Percentiles rank a stretch among this genome's conserved stretches.
Evolutionary conservation across 2,797 vertebrate genomes (phyloP).

Genomic region (Eptatretus atami): DNA sequence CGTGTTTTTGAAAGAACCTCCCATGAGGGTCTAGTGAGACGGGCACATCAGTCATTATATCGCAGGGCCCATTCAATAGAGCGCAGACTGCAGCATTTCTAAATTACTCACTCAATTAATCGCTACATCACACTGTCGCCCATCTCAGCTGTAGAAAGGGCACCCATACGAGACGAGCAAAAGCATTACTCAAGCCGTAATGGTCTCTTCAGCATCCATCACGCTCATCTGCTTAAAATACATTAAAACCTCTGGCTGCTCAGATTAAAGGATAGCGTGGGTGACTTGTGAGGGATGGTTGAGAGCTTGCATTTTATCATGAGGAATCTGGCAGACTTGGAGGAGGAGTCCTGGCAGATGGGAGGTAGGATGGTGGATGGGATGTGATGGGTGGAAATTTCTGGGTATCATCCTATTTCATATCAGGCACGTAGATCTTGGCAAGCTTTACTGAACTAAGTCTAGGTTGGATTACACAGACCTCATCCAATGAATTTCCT

Average conservation of each 20-base stretch:
- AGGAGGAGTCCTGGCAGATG: too few species aligned
- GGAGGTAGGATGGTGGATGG: too few species aligned
- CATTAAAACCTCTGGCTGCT: not conserved
- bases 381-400: too few species aligned
- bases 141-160: not conserved
- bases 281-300: not conserved
- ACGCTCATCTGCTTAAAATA: not conserved
- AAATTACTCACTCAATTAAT: conserved; percentile 6
- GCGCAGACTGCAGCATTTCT: conserved; percentile 1
- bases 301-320: too few species aligned
- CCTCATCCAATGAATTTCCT: too few species aligned
- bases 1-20: not conserved
- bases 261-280: not conserved
- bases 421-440: too few species aligned
- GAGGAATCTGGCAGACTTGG: too few species aligned
- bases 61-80: not conserved
- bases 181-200: conserved; percentile 4
- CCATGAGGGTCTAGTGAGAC: not conserved
- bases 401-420: too few species aligned
- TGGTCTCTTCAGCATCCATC: conserved; percentile 1
- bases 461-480: too few species aligned
- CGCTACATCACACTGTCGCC: conserved; percentile 1
- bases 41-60: conserved; percentile 4
- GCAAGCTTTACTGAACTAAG: too few species aligned
- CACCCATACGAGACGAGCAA: not conserved